Base-by-base conservation (phyloP, 2,113 vertebrate species). In the Abramis brama region DNA sequence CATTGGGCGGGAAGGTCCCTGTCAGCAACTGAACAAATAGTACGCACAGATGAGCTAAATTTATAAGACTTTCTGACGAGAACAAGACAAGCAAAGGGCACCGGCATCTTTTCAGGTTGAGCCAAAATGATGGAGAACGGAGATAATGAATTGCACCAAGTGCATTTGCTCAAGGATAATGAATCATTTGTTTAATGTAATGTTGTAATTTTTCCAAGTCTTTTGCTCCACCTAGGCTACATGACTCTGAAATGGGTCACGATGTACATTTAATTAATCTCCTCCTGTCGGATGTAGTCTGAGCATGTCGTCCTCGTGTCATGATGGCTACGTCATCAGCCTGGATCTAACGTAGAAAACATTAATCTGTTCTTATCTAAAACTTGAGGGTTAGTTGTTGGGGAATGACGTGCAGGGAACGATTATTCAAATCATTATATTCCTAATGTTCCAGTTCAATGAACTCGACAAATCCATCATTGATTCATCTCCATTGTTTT, bases 21-120 rank as follows among this genome's bases (percentile, higher is more conserved):
- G 83, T 86, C 91, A 91, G 90, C 89, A 45, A 83, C 85, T 78
- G 89, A 90, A 91, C 90, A 93, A 92, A 94, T 90, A 91, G 90
- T 33, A 33, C 3, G 33, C 91, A 91, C 89, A 86, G 92, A 93
- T 91, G 92, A 93, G 87, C 89, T 77, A 70, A 83, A 91, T 91
- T 90, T 89, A 88, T 82, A 79, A 89, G 87, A 90, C 87, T 88
- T 82, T 55, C n/a, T 50, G 4, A 70, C 86, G 89, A 89, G 91
- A 92, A 92, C 89, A 91, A 89, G 90, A 84, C 79, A 83, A 47
- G 86, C 91, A 87, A 81, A 88, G 75, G 89, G 91, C 92, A 91
- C 23, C 23, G 57, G 25, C 74, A 71, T 86, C 47, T 88, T 82
- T 89, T 86, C 88, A 70, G 84, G 90, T 87, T 86, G 12, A n/a